Evolutionary conservation across 2,113 vertebrate genomes (phyloP), one percentile per base, ranked within the genome.

Genomic region (Periophthalmus modestus): DNA sequence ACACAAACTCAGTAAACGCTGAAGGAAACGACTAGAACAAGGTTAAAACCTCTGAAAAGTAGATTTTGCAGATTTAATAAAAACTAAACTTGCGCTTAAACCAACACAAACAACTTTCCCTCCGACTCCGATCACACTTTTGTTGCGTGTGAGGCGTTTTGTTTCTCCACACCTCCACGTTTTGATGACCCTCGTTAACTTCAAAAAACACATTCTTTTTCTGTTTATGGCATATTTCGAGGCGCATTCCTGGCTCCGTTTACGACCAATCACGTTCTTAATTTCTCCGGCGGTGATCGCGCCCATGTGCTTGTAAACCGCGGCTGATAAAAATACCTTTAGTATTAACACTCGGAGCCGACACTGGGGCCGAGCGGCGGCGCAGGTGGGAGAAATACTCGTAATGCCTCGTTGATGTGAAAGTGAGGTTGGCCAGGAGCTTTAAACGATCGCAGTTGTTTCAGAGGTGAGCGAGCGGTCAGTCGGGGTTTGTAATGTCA

Each of bases 241-340:
- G 28, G 46, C 74, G 62, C 34, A 5, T 55, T 80, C 68, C 69
- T 74, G 3, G 62, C 68, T 54, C 62, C 72, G 72, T 88, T 89
- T 87, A 84, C 59, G 34, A 73, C 47, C 54, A 58, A 62, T 78
- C 78, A 59, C 36, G 21, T 65, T 66, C 68, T 58, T 73, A 72
- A 72, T 80, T 82, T 62, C 85, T 66, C 69, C 70, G 50, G 73
- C 18, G 59, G 61, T 66, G 82, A 84, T 81, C 67, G 34, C 70
- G 82, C 78, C 70, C 87, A 86, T 78, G 72, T 83, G 85, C 84
- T 86, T 79, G 84, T 89, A 78, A 91, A 91, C 84, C 66, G 12
- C 28, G 0, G 58, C 58, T 54, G 78, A 78, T 83, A 59, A 71
- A 77, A 81, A 5, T 62, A 68, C 23, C 54, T 12, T 15, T 12